Conservation (phyloP, 92 coral and sea anemone genomes). For the Siderastrea radians region DNA sequence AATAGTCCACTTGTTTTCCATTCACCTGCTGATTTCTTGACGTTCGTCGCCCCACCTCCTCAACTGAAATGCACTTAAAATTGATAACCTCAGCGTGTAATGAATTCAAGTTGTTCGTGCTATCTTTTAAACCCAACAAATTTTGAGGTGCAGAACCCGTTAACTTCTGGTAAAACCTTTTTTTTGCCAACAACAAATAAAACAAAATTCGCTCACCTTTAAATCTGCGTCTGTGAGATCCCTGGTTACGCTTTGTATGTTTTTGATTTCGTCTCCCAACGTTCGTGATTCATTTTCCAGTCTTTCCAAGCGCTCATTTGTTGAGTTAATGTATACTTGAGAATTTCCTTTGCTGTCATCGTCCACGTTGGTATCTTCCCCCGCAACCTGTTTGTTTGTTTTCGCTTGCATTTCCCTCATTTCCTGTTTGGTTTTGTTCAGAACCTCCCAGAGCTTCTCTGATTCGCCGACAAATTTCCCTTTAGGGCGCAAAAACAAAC, state of each 20-base stretch:
- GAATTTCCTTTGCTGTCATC: constrained; percentile 36
- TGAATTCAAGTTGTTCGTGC: too few relatives aligned
- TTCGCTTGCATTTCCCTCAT: not conserved
- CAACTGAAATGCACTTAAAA: too few relatives aligned
- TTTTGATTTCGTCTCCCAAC: not conserved
- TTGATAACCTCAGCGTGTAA: too few relatives aligned
- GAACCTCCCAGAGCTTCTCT: not conserved
- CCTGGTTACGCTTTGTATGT: not conserved
- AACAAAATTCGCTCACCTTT: not conserved
- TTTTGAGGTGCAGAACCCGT: too few relatives aligned
- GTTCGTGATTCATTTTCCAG: constrained; percentile 12
- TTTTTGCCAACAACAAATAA: not conserved
- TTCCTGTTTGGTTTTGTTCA: constrained; percentile 34
- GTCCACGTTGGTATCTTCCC: not conserved
- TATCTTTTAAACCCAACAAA: too few relatives aligned
- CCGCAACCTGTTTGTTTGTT: not conserved
- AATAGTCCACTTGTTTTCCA: too few relatives aligned
- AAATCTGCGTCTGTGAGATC: constrained; percentile 1
- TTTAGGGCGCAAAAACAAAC: not conserved
- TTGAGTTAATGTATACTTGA: not conserved
- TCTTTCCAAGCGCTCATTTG: constrained; percentile 16
- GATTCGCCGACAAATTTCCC: constrained; percentile 12
- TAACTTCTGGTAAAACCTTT: too few relatives aligned
- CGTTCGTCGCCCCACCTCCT: too few relatives aligned
- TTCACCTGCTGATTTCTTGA: too few relatives aligned